Evolutionary conservation across 2,797 vertebrate genomes (phyloP), one percentile per base, ranked within the genome.

Genomic region (Arnoldichthys spilopterus): DNA sequence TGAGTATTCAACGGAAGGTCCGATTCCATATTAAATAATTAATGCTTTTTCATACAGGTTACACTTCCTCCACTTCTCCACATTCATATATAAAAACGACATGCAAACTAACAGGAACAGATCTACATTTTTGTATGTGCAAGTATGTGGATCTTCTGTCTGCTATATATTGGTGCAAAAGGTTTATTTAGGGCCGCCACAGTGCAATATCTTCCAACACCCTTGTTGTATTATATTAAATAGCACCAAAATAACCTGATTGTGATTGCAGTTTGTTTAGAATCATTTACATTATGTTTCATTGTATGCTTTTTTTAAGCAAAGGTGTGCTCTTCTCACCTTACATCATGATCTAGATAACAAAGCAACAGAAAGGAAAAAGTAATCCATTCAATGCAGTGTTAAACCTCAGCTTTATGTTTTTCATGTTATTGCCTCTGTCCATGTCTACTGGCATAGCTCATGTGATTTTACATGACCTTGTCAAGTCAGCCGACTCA

Each of bases 401-500:
- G 20, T 37, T 18, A 34, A 64, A 34, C 11, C 1, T 18, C 6
- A 56, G 11, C 3, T 30, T 69, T 18, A 45, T 6, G 16, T 20
- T 6, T 5, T 22, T 32, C 26, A 24, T 6, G 32, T 53, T 12
- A 40, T 53, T 53, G 43, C 18, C 32, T n/a, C 34, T 12, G 9
- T 32, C 18, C 28, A 8, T n/a, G 12, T 61, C 22, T n/a, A 30
- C 30, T 53, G 67, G 6, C 58, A 40, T 9, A 34, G 3, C 62
- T 66, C 34, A 68, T 68, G 13, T 66, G 34, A 58, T 24, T 34
- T 15, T 54, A 58, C 13, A 30, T 12, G 24, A 72, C 59, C 68
- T 30, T 43, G 49, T 71, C 45, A 26, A 37, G 68, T 54, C 32
- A 71, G 58, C n/a, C 43, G 4, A 30, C 40, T 62, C 22, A 49